Percentiles rank a stretch among this genome's conserved stretches.
These are phyloP conservation scores for Nicator chloris DNA, from an alignment of 2,113 vertebrate genomes.

Conservation along the genomic window DNA sequence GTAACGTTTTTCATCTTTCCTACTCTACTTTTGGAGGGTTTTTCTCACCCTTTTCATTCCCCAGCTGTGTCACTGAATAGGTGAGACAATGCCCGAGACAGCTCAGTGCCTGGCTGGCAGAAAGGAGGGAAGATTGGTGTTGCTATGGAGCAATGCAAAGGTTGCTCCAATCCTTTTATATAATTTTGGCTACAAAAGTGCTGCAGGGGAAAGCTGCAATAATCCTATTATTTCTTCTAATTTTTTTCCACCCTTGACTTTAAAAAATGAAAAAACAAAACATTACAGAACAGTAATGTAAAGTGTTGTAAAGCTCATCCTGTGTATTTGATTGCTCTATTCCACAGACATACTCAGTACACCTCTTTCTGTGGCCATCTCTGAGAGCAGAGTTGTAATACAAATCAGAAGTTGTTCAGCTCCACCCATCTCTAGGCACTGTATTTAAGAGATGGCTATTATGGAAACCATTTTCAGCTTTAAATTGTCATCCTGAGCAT, in stretches of 20 bases:
- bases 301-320: neutral
- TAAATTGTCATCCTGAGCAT: neutral
- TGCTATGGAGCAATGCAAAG: neutral
- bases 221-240: neutral
- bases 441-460: neutral
- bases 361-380: neutral
- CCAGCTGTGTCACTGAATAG: neutral
- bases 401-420: neutral
- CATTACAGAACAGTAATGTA: neutral
- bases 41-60: neutral
- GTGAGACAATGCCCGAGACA: neutral
- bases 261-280: neutral
- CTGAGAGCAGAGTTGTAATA: neutral
- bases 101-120: neutral
- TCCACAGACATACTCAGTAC: neutral
- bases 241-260: neutral
- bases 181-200: neutral
- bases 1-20: neutral
- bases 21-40: neutral
- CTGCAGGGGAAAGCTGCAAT: neutral
- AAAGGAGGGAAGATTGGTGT: neutral
- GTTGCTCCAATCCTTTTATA: neutral
- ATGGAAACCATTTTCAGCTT: neutral
- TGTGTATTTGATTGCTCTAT: neutral
- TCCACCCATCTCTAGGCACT: neutral